Conservation (phyloP, 2,797 vertebrate genomes). For the Parotocinclus haroldoi region DNA sequence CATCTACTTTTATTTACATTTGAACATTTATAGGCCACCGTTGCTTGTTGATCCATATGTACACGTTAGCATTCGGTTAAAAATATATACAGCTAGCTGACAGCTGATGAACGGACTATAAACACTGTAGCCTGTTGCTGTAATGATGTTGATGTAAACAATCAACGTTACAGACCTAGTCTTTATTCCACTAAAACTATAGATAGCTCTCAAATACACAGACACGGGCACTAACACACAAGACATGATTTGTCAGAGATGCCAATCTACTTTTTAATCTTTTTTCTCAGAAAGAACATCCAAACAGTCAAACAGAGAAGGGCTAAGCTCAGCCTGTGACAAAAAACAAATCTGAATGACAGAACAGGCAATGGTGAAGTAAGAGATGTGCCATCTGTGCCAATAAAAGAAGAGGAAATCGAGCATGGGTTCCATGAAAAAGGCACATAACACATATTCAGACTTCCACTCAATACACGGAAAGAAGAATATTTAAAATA, state of each 20-base stretch:
- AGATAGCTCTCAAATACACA: slow-evolving; percentile 16
- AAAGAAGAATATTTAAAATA: no score
- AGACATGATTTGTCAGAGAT: background rate
- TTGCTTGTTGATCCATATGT: background rate
- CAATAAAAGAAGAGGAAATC: background rate
- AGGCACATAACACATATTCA: background rate
- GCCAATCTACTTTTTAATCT: slow-evolving; percentile 10
- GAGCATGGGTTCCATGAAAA: background rate
- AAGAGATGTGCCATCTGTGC: slow-evolving; percentile 15
- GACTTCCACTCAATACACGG: no score
- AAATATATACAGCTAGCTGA: no score
- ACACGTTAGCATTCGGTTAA: background rate
- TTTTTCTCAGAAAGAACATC: slow-evolving; percentile 4
- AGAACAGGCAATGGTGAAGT: slow-evolving; percentile 9
- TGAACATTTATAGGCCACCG: no score
- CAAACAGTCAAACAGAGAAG: background rate
- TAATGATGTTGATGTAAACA: slow-evolving; percentile 7
- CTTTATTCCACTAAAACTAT: slow-evolving; percentile 22
- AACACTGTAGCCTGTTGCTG: slow-evolving; percentile 5
- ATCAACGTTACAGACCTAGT: slow-evolving; percentile 1
- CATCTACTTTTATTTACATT: no score
- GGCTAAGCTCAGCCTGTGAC: slow-evolving; percentile 1
- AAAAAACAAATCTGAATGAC: slow-evolving; percentile 3
- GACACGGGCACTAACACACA: background rate
- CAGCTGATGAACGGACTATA: background rate